Evolutionary conservation across 2,797 vertebrate genomes (phyloP).

Genomic region (Euphonia xanthogaster): DNA sequence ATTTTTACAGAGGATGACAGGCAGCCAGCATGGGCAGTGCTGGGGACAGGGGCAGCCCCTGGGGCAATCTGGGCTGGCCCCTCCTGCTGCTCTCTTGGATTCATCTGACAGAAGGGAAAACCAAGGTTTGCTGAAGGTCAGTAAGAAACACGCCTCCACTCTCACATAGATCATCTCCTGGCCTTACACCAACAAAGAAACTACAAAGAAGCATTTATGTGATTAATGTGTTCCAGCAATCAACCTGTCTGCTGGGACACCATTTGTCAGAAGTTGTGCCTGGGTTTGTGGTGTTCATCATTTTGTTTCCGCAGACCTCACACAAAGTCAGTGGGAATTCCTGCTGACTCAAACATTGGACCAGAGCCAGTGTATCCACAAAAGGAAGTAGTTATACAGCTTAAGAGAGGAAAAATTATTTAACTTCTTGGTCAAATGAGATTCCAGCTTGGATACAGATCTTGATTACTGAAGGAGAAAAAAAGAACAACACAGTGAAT

Average conservation of each 20-base stretch:
- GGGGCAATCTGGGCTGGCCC: background rate
- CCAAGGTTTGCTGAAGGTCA: background rate
- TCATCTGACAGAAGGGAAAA: background rate
- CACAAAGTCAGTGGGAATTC: conserved; percentile 10
- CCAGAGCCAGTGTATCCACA: background rate
- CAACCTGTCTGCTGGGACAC: conserved; percentile 16
- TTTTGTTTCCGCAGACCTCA: background rate
- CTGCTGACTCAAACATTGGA: background rate
- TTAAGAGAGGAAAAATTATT: background rate
- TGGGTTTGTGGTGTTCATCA: background rate
- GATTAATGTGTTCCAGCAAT: conserved; percentile 26
- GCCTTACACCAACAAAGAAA: background rate
- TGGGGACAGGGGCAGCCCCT: background rate
- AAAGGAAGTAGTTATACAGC: background rate
- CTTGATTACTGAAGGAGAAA: background rate
- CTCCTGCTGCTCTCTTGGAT: background rate
- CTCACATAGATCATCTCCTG: background rate
- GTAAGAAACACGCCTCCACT: background rate
- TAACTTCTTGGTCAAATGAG: background rate
- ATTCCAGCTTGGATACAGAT: background rate
- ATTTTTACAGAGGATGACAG: background rate
- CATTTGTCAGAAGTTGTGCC: background rate
- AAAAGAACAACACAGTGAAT: background rate
- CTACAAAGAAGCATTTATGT: background rate
- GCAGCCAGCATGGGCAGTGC: background rate